Conservation (phyloP, 2,113 vertebrate genomes). For the Sebastes schlegelii region DNA sequence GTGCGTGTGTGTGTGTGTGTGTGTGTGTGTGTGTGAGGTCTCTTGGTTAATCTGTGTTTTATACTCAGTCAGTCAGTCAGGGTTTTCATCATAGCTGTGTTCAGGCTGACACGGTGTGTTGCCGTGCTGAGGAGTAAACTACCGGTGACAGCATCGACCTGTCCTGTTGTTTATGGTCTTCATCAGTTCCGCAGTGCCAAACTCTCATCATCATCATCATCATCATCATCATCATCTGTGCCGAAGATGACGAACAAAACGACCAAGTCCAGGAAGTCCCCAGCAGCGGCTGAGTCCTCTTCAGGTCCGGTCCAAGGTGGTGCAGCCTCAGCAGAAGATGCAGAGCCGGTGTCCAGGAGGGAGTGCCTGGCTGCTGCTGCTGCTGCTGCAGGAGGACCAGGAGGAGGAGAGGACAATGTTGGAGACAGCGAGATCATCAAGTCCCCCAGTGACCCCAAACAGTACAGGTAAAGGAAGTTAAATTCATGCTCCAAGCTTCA, state of each 20-base stretch:
- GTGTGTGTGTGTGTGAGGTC: conserved; percentile 16
- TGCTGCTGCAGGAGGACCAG: background rate
- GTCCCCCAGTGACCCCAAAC: conserved; percentile 96
- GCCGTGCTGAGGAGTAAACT: conserved; percentile 57
- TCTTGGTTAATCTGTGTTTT: conserved; percentile 24
- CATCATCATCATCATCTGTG: conserved; percentile 23
- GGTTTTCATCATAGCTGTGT: conserved; percentile 69
- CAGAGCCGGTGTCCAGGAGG: conserved; percentile 22
- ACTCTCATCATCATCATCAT: conserved; percentile 17
- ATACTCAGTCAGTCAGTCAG: conserved; percentile 5
- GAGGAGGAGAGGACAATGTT: conserved; percentile 60
- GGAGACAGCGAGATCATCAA: conserved; percentile 91
- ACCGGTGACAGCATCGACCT: conserved; percentile 44
- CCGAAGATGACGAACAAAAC: conserved; percentile 76
- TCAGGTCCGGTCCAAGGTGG: conserved; percentile 43
- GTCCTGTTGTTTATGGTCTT: conserved; percentile 60
- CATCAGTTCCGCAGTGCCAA: conserved; percentile 52
- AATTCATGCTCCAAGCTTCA: no score
- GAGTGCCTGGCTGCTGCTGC: conserved; percentile 27
- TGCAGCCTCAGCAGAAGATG: conserved; percentile 15
- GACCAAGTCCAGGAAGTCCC: conserved; percentile 70
- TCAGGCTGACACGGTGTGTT: conserved; percentile 68
- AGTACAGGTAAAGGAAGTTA: conserved; percentile 87
- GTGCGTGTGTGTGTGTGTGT: conserved; percentile 50
- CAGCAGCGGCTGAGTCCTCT: conserved; percentile 29